These are phyloP conservation scores for Speoplatyrhinus poulsoni DNA, from an alignment of 2,113 vertebrate genomes.

Conservation along the genomic window DNA sequence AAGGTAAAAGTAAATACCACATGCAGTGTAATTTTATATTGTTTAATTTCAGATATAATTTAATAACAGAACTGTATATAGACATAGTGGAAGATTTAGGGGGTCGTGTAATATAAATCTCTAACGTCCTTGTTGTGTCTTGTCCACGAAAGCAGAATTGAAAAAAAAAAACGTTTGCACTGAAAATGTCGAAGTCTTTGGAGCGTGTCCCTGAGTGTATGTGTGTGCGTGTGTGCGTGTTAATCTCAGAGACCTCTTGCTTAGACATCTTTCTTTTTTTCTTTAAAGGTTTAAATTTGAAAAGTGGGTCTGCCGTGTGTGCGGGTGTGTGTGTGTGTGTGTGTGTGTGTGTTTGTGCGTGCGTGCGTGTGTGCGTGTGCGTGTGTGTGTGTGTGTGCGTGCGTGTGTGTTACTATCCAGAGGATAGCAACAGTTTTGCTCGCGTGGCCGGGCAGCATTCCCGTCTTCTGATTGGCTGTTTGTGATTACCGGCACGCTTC, in stretches of 20 bases:
- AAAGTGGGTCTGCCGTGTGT: conserved; percentile 56
- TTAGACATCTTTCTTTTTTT: conserved; percentile 55
- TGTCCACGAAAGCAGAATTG: no score
- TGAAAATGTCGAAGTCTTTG: conserved; percentile 13
- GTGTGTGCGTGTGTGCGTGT: conserved; percentile 7
- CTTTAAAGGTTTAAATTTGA: conserved; percentile 63
- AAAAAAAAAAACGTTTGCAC: background rate
- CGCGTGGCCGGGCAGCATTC: conserved; percentile 64
- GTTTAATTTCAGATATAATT: no score
- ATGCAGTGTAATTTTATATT: no score
- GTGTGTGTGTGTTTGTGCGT: background rate
- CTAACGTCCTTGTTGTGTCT: no score
- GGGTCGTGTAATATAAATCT: no score
- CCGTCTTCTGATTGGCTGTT: conserved; percentile 78
- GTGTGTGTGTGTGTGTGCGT: background rate
- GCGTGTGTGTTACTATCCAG: conserved; percentile 26
- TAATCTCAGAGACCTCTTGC: conserved; percentile 61
- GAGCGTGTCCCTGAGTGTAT: conserved; percentile 55
- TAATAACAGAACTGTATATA: no score
- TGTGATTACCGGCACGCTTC: conserved; percentile 96
- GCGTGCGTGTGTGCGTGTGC: conserved; percentile 8
- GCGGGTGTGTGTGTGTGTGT: conserved; percentile 2
- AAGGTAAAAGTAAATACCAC: no score
- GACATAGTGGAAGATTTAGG: no score
- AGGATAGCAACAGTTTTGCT: conserved; percentile 61